Conservation (phyloP, 2,113 vertebrate species). For the Thomomys bottae region DNA sequence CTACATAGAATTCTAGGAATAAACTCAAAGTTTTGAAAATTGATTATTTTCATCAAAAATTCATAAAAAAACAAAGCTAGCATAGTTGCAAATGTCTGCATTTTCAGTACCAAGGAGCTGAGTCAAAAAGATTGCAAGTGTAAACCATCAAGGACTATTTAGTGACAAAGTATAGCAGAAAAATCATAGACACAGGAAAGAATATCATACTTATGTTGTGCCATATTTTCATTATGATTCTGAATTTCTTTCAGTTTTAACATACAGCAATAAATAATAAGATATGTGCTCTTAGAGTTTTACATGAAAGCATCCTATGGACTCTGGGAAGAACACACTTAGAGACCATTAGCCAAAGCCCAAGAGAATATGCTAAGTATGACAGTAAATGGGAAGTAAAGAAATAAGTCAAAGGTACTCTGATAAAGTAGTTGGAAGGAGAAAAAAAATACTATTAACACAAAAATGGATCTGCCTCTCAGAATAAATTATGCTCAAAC, state of each 20-base stretch:
- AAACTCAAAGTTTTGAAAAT: neutral
- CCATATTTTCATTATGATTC: accelerated
- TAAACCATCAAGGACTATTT: neutral
- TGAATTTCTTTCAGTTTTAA: neutral
- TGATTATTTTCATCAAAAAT: neutral
- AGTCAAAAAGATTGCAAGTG: neutral
- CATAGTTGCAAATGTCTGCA: neutral
- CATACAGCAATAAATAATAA: neutral
- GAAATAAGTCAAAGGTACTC: neutral
- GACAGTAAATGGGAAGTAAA: neutral
- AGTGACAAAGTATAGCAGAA: neutral
- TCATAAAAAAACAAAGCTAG: neutral
- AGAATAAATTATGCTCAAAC: neutral
- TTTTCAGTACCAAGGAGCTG: no score
- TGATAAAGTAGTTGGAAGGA: neutral
- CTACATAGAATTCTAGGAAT: neutral
- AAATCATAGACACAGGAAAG: neutral
- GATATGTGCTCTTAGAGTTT: neutral
- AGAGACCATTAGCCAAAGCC: neutral
- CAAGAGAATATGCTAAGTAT: neutral
- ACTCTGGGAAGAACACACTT: no score
- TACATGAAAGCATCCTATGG: neutral
- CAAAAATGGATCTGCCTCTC: neutral
- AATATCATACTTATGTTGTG: neutral
- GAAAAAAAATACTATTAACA: neutral